These are phyloP conservation scores for Sylvilagus floridanus DNA, from an alignment of 2,797 vertebrate species.

Conservation along the genomic window DNA sequence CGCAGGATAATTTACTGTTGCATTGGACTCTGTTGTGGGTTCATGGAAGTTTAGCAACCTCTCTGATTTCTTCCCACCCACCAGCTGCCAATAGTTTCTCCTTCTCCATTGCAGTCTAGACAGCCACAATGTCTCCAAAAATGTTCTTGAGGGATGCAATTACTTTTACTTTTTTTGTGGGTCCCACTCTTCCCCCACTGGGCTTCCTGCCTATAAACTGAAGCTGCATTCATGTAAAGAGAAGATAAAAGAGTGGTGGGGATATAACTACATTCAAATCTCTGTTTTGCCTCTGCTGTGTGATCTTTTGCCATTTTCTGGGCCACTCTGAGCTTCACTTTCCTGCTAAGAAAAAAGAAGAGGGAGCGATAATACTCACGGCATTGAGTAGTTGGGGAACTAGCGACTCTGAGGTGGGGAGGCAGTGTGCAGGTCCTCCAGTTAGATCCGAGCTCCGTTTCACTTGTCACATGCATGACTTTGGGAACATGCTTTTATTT, in stretches of 20 bases:
- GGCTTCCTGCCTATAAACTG: background rate
- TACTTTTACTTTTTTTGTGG: no score
- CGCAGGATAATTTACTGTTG: background rate
- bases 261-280: background rate
- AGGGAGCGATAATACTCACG: background rate
- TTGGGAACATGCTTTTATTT: background rate
- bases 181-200: background rate
- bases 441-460: background rate
- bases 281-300: background rate
- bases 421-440: background rate
- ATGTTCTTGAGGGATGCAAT: background rate
- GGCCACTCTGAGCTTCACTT: background rate
- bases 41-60: background rate
- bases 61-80: background rate
- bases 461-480: background rate
- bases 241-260: background rate
- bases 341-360: background rate
- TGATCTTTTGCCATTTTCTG: background rate
- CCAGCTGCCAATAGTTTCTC: background rate
- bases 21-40: no score
- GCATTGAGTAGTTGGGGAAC: background rate
- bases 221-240: background rate
- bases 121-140: background rate
- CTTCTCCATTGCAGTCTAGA: background rate
- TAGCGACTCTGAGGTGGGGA: background rate